Percentiles rank a stretch among this genome's conserved stretches.
These are phyloP conservation scores for Nemapogon koenigi DNA, from an alignment of 2,888 invertebrate species.

Conservation along the genomic window DNA sequence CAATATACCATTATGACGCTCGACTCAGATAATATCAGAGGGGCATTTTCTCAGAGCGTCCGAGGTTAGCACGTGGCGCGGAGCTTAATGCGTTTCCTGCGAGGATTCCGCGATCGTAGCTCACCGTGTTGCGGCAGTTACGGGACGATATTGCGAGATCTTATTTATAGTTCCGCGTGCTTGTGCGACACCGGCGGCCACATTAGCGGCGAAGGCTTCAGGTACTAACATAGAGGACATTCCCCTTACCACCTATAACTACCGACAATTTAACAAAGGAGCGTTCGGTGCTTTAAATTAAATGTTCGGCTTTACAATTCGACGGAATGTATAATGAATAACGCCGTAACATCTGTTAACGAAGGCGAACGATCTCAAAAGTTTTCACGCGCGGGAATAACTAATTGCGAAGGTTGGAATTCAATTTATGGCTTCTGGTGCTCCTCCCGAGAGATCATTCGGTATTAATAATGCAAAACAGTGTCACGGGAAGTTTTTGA, in stretches of 20 bases:
- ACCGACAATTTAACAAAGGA: slow-evolving; percentile 55
- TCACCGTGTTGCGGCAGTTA: slow-evolving; percentile 7
- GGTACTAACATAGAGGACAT: neutral
- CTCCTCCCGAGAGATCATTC: slow-evolving; percentile 59
- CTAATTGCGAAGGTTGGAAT: slow-evolving; percentile 65
- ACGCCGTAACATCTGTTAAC: slow-evolving; percentile 66
- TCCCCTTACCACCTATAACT: slow-evolving; percentile 43
- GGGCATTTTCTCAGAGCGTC: slow-evolving; percentile 23
- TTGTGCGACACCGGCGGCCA: slow-evolving; percentile 35
- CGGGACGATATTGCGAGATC: slow-evolving; percentile 31
- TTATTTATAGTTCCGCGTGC: slow-evolving; percentile 42
- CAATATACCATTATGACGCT: slow-evolving; percentile 23
- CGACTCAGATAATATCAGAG: slow-evolving; percentile 22
- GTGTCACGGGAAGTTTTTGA: slow-evolving; percentile 64
- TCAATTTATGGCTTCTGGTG: slow-evolving; percentile 64
- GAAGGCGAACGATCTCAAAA: slow-evolving; percentile 65
- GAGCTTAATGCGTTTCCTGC: slow-evolving; percentile 27
- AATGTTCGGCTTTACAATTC: slow-evolving; percentile 63
- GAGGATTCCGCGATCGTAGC: slow-evolving; percentile 16
- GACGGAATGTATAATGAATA: slow-evolving; percentile 66
- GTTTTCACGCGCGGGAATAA: slow-evolving; percentile 66
- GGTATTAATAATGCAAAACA: slow-evolving; percentile 66
- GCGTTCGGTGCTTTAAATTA: slow-evolving; percentile 59
- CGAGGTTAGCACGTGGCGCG: slow-evolving; percentile 17
- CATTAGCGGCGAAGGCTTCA: slow-evolving; percentile 23